Conservation (phyloP, 2,888 invertebrate species). For the Crepidodera aurea region DNA sequence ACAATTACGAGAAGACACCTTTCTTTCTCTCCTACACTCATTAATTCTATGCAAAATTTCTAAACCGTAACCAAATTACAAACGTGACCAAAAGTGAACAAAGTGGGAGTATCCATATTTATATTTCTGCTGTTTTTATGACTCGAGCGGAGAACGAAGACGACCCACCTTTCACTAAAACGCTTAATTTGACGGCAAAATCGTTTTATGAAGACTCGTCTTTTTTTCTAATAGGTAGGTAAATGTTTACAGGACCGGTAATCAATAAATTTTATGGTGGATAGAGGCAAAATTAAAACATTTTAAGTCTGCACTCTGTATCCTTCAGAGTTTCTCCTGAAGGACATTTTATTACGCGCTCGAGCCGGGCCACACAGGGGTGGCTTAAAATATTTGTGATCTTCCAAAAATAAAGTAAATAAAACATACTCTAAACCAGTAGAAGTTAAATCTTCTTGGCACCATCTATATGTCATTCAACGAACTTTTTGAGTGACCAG, state of each 20-base stretch:
- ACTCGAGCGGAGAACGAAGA: slow-evolving; percentile 12
- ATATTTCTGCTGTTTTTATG: slow-evolving; percentile 16
- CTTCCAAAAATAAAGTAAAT: no score
- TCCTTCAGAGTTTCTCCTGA: no score
- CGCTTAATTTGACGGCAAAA: slow-evolving; percentile 23
- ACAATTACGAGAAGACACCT: slow-evolving; percentile 1
- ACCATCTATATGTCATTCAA: no score
- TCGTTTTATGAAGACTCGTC: neutral
- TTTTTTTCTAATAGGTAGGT: slow-evolving; percentile 3
- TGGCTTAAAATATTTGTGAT: no score
- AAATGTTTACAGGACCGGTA: neutral
- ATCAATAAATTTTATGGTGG: neutral
- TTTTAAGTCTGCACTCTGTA: no score
- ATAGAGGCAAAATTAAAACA: no score
- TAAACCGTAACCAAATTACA: slow-evolving; percentile 28
- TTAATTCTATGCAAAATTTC: slow-evolving; percentile 23
- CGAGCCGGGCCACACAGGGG: no score
- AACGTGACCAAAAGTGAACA: slow-evolving; percentile 30
- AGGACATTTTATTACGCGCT: no score
- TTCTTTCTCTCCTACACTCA: slow-evolving; percentile 10
- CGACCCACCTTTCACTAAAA: slow-evolving; percentile 29
- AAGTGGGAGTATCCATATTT: slow-evolving; percentile 25
- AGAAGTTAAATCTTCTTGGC: no score
- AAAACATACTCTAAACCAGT: no score
- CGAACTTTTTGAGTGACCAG: no score